These are phyloP conservation scores for Montipora cactus DNA, from an alignment of 64 coral and sea anemone genomes.

Conservation along the genomic window DNA sequence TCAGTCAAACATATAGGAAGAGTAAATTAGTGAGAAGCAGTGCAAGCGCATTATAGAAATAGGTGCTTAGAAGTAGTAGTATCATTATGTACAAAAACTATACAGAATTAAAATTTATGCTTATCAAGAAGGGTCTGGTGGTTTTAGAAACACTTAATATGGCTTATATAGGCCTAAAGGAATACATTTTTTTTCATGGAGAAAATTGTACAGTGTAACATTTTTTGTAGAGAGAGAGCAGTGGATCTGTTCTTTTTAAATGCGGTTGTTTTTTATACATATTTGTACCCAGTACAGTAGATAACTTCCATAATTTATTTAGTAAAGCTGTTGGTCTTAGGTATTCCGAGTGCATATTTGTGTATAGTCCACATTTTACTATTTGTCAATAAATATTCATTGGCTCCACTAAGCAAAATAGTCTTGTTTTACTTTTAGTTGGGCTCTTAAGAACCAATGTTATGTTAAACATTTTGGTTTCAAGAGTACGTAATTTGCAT, in stretches of 20 bases:
- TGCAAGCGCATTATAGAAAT: neutral
- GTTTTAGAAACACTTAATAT: neutral
- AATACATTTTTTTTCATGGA: neutral
- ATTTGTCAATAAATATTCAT: neutral
- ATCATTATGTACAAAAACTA: neutral
- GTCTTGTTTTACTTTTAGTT: neutral
- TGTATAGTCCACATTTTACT: neutral
- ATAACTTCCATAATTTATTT: neutral
- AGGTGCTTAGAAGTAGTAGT: neutral
- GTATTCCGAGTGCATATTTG: neutral
- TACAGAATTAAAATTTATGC: neutral
- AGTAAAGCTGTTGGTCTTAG: neutral
- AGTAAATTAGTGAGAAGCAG: neutral
- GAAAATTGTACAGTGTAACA: neutral
- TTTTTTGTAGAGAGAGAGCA: neutral
- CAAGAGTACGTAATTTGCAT: no score
- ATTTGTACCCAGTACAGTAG: neutral
- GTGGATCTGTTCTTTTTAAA: neutral
- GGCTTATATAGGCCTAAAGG: neutral
- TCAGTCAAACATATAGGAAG: neutral
- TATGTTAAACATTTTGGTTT: neutral
- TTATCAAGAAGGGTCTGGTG: neutral
- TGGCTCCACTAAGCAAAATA: neutral
- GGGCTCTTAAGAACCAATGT: neutral
- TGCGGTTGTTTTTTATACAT: neutral